These are phyloP conservation scores for Paradoxurus hermaphroditus DNA, from an alignment of 2,113 vertebrate species.

Conservation along the genomic window DNA sequence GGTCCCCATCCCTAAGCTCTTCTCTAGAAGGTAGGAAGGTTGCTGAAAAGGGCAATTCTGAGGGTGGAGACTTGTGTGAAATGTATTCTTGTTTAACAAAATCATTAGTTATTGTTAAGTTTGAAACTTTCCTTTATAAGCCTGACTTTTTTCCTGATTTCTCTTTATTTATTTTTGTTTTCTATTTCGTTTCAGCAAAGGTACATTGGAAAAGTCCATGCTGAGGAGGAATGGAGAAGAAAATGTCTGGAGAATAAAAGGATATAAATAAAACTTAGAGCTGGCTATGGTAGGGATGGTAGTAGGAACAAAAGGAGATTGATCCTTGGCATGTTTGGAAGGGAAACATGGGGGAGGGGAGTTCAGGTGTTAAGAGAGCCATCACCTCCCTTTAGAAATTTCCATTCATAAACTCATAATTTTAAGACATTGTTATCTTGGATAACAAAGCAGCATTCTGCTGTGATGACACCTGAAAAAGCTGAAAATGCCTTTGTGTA, in stretches of 20 bases:
- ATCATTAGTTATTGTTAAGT: background rate
- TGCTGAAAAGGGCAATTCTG: background rate
- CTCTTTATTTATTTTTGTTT: background rate
- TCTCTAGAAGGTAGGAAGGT: background rate
- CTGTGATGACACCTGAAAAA: background rate
- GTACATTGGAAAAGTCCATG: background rate
- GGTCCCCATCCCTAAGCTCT: background rate
- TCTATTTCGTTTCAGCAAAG: background rate
- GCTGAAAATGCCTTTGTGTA: conserved; percentile 1
- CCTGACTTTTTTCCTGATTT: background rate
- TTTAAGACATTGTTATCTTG: background rate
- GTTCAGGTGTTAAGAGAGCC: background rate
- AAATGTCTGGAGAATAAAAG: background rate
- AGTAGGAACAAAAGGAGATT: background rate
- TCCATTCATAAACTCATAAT: background rate
- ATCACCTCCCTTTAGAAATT: background rate
- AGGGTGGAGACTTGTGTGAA: background rate
- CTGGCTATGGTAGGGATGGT: background rate
- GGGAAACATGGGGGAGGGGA: background rate
- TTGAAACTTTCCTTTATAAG: background rate
- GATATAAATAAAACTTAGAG: background rate
- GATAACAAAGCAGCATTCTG: background rate
- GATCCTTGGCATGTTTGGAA: background rate
- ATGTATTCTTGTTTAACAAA: background rate
- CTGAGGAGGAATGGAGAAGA: background rate